A percentile compares a stretch with the other conserved stretches of the same genome.
Conservation (phyloP, 2,888 invertebrate genomes). For the Drosophila borborema region DNA sequence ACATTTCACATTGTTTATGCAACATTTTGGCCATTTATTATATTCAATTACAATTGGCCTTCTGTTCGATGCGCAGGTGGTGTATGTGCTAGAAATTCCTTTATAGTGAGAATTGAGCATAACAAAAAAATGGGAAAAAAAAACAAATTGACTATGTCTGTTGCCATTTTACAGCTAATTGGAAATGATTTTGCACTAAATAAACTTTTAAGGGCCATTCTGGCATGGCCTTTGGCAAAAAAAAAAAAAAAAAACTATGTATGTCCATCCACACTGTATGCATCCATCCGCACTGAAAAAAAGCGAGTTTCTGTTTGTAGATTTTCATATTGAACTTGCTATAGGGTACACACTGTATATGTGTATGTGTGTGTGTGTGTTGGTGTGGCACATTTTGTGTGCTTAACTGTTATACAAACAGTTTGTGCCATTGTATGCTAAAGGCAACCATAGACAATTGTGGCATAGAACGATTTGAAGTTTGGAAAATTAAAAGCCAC, state of each 20-base stretch:
- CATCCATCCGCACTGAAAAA: background rate
- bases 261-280: slow-evolving; percentile 4
- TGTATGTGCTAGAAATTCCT: background rate
- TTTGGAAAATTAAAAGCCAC: background rate
- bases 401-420: background rate
- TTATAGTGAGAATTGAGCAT: background rate
- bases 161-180: slow-evolving; percentile 29
- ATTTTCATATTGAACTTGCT: slow-evolving; percentile 1
- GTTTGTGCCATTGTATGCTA: slow-evolving; percentile 9
- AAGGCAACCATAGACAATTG: slow-evolving; percentile 14
- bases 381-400: background rate
- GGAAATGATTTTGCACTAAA: slow-evolving; percentile 19
- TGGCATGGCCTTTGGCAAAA: background rate
- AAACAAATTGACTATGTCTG: background rate
- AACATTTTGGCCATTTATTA: background rate
- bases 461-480: slow-evolving; percentile 1
- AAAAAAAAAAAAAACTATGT: too few relatives aligned
- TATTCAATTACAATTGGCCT: slow-evolving; percentile 17
- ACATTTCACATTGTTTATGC: background rate
- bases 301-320: background rate
- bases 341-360: background rate
- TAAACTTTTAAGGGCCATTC: background rate
- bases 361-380: background rate
- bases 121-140: background rate
- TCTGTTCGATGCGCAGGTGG: background rate